Base-by-base conservation (phyloP, 1,140 invertebrate species). In the Chionoecetes opilio region DNA sequence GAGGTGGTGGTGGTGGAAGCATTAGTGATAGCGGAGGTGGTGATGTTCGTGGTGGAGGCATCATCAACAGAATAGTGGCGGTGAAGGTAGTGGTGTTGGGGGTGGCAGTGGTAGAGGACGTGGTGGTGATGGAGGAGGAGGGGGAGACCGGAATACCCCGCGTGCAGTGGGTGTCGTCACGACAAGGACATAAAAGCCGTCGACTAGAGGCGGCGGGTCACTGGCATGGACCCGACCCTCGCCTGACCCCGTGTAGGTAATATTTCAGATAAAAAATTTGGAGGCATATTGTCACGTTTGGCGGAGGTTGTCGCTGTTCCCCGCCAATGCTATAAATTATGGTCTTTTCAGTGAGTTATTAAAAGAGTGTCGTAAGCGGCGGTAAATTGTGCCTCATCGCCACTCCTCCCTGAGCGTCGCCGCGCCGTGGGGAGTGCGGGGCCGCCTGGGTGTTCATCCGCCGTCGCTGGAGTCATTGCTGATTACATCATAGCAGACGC, bases 221-320 rank as follows among this genome's bases (percentile, higher is more conserved):
- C 34, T 82, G 84, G 86, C 29, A 38, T 82, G 85, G 63, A 31
- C n/a, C 37, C 37, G 86, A 94, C 93, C 93, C 93, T 94, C 34
- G 5, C 53, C 38, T 82, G 93, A 94, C 93, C 93, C 38, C 86
- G 21, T 89, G 93, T 94, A 86, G 86, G 46, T 94, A 94, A 94
- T 94, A 94, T 94, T 89, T 94, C 89, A 94, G 53, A 94, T 89
- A 89, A 94, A 89, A 94, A 89, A 94, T 94, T 94, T 94, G 93
- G 93, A 75, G 35, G 63, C 86, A 46, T 89, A 94, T 94, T 94
- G 93, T 94, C 93, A 94, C 63, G 93, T 75, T n/a, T 35, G 34
- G 86, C 6, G 35, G 93, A n/a, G 29, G 38, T 63, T 29, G 31
- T 91, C n/a, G 46, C 89, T 90, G 89, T 32, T 75, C 41, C 46